Percentiles rank a stretch among this genome's conserved stretches.
Evolutionary conservation across 1,140 invertebrate species (phyloP).

Genomic region (Orius insidiosus): DNA sequence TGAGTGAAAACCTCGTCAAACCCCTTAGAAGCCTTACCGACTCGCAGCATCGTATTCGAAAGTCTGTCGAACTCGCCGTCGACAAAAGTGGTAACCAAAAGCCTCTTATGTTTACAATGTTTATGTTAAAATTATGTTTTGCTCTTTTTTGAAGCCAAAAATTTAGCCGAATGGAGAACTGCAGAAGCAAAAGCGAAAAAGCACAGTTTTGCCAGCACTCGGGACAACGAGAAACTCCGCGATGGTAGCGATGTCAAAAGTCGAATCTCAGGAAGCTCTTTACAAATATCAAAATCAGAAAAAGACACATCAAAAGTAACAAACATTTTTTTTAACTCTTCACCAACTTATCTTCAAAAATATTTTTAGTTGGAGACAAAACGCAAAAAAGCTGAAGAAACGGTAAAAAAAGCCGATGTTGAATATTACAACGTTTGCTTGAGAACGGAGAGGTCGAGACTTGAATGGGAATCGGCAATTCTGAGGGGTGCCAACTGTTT

Average conservation of each 20-base stretch:
- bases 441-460: slow-evolving; percentile 66
- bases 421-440: slow-evolving; percentile 86
- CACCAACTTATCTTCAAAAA: slow-evolving; percentile 13
- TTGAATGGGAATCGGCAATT: slow-evolving; percentile 83
- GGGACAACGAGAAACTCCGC: slow-evolving; percentile 78
- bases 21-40: slow-evolving; percentile 57
- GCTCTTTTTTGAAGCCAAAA: slow-evolving; percentile 39
- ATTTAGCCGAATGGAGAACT: slow-evolving; percentile 64
- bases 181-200: slow-evolving; percentile 75
- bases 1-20: slow-evolving; percentile 77
- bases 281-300: slow-evolving; percentile 31
- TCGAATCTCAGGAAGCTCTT: slow-evolving; percentile 16
- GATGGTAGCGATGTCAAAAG: slow-evolving; percentile 32
- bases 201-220: slow-evolving; percentile 58
- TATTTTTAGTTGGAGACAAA: slow-evolving; percentile 66
- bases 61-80: slow-evolving; percentile 40
- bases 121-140: neutral
- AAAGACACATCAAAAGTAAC: slow-evolving; percentile 45
- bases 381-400: slow-evolving; percentile 75
- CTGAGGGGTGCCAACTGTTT: slow-evolving; percentile 49
- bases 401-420: slow-evolving; percentile 74
- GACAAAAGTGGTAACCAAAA: slow-evolving; percentile 42
- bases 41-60: slow-evolving; percentile 51
- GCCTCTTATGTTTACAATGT: too few relatives aligned
- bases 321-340: neutral